phyloP scores from a whole-genome alignment of 2,113 vertebrate genomes.

The Galbula dea region DNA sequence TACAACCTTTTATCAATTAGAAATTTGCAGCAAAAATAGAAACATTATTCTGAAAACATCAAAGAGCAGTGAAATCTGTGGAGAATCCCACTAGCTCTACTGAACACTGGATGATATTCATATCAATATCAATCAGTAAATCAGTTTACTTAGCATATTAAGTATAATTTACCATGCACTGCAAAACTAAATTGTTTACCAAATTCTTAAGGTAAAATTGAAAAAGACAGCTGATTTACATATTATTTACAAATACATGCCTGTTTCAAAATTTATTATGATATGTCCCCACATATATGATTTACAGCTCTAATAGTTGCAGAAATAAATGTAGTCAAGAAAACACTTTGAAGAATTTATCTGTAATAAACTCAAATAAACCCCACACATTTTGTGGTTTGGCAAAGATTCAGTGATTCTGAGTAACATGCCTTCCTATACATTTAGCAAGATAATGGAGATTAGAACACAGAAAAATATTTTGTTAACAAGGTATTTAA shows the following conservation, averaged over 20 bases:
- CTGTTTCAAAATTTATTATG: neutral
- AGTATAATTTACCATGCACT: neutral
- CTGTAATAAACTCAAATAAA: neutral
- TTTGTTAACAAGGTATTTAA: slow-evolving; percentile 7
- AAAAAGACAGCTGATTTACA: neutral
- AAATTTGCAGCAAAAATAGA: neutral
- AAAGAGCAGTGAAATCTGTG: neutral
- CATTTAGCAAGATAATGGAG: neutral
- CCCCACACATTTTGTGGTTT: neutral
- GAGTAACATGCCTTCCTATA: neutral
- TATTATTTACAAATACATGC: neutral
- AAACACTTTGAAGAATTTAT: neutral
- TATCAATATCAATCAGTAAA: neutral
- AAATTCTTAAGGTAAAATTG: neutral
- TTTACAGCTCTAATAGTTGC: neutral
- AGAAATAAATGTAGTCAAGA: neutral
- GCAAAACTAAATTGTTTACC: neutral
- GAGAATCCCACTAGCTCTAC: neutral
- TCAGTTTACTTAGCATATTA: neutral
- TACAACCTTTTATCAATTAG: neutral
- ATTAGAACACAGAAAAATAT: neutral
- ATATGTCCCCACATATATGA: neutral
- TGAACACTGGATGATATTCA: neutral
- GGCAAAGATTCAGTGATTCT: neutral
- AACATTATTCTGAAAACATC: neutral